Conservation (phyloP, 2,888 invertebrate genomes). For the Nudaria mundana region DNA sequence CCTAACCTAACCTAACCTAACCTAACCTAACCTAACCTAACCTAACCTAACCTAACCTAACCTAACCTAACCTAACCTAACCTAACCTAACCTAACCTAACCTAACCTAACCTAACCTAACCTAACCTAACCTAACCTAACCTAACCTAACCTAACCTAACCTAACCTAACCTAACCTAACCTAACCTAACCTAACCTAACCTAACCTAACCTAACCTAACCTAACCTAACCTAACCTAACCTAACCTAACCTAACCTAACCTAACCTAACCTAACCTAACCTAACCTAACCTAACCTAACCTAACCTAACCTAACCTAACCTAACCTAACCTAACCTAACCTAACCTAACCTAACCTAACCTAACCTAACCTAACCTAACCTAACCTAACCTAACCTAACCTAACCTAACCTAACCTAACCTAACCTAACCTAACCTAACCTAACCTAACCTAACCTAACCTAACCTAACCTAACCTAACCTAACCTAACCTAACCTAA, state of each 20-base stretch:
- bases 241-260: constrained; percentile 19
- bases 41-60: constrained; percentile 16
- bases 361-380: constrained; percentile 8
- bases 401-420: constrained; percentile 11
- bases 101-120: constrained; percentile 20
- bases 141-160: constrained; percentile 16
- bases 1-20: constrained; percentile 23
- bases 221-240: constrained; percentile 17
- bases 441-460: constrained; percentile 6
- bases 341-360: constrained; percentile 8
- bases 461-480: constrained; percentile 11
- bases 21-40: constrained; percentile 20
- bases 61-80: constrained; percentile 19
- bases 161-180: constrained; percentile 24
- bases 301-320: constrained; percentile 11
- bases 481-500: constrained; percentile 15
- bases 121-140: constrained; percentile 19
- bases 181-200: constrained; percentile 21
- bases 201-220: constrained; percentile 12
- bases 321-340: background rate
- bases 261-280: constrained; percentile 15
- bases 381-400: constrained; percentile 10
- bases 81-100: constrained; percentile 23
- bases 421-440: constrained; percentile 12
- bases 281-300: constrained; percentile 12